A percentile compares a stretch with the other conserved stretches of the same genome.
These are phyloP conservation scores for Parascotia fuliginaria DNA, from an alignment of 2,888 invertebrate genomes.

Conservation along the genomic window DNA sequence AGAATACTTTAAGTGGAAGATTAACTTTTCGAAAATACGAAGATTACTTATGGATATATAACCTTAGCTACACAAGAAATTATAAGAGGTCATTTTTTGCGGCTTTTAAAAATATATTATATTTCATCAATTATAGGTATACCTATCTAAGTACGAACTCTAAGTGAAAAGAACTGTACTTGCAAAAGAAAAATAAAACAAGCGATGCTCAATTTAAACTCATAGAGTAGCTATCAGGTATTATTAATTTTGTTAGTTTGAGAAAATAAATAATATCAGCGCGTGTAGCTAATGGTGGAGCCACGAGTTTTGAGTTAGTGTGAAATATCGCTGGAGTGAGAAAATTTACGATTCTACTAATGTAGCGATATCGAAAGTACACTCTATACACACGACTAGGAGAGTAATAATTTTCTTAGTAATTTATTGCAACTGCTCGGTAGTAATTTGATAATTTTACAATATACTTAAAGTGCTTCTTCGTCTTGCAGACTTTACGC, in stretches of 20 bases:
- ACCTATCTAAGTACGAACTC: no score
- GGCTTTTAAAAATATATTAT: no score
- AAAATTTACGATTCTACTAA: slow-evolving; percentile 53
- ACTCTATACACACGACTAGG: slow-evolving; percentile 34
- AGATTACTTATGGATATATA: no score
- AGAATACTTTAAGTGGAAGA: no score
- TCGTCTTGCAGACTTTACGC: background rate
- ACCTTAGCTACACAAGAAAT: no score
- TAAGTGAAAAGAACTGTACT: no score
- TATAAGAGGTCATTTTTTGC: no score
- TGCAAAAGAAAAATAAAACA: no score
- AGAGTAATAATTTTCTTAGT: slow-evolving; percentile 26
- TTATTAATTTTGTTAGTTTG: slow-evolving; percentile 38
- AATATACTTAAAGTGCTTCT: background rate
- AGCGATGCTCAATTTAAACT: background rate
- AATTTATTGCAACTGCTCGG: slow-evolving; percentile 2
- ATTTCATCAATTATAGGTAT: no score
- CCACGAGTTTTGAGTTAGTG: slow-evolving; percentile 29
- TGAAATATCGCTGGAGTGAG: slow-evolving; percentile 43
- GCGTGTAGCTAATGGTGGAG: slow-evolving; percentile 41
- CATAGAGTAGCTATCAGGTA: slow-evolving; percentile 14
- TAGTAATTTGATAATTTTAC: slow-evolving; percentile 1
- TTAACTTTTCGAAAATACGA: no score
- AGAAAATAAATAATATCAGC: slow-evolving; percentile 30
- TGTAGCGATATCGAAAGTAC: slow-evolving; percentile 52